Evolutionary conservation across 2,888 invertebrate genomes (phyloP), one percentile per base, ranked within the genome.

Genomic region (Oxycera nigricornis): DNA sequence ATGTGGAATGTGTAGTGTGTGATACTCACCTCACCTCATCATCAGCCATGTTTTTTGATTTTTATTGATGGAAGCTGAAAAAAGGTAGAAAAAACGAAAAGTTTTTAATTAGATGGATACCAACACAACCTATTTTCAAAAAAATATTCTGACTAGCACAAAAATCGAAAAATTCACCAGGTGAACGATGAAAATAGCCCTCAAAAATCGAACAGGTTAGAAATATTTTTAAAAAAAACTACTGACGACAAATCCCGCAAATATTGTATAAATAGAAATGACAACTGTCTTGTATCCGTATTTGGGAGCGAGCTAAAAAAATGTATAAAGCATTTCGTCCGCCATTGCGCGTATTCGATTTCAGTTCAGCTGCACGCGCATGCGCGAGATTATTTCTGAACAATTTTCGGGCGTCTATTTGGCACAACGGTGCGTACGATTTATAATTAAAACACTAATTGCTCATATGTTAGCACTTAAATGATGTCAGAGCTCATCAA

Each of bases 11-110:
- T 20, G 31, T 62, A 30, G 1, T 62, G 2, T 7, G 46, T 55
- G 83, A 83, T 87, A 90, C 93, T 87, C 89, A 94, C 94, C 94
- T 94, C 90, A 94, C 94, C 89, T 95, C 95, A 91, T 95, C 95
- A 91, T 95, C 95, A 89, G 94, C 94, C 95, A 95, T 95, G 88
- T 85, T 93, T 81, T 72, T 81, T 82, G 81, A 83, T 83, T 81
- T 77, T 82, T 79, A 77, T 75, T 75, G 74, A 70, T 75, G 76
- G 75, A 76, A 78, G 78, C 76, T 77, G 76, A 6, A 76, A 78
- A 67, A 46, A 6, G 3, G 3, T 11, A 7, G 17, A 7, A 46
- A 46, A n/a, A n/a, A 46, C 46, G 17, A 46, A 7, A 46, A 7
- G 17, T 46, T 46, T n/a, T 46, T 17, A 46, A 46, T 46, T 46